Evolutionary conservation across 2,113 vertebrate genomes (phyloP).

Genomic region (Vanacampus margaritifer): DNA sequence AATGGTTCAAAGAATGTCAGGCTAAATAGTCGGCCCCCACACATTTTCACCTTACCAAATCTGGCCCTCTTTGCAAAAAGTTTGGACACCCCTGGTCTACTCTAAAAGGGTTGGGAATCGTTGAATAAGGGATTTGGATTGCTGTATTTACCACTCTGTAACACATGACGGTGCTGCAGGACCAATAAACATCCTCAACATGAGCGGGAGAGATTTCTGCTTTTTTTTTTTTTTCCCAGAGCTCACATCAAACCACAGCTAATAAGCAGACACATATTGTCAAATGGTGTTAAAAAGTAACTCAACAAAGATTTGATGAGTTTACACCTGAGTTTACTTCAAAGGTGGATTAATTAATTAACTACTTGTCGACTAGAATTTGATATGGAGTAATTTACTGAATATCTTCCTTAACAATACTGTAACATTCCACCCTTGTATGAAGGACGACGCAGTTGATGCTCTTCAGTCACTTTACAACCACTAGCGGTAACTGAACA

Average conservation of each 20-base stretch:
- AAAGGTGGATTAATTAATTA: not conserved
- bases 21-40: too few species aligned
- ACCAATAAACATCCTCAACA: not conserved
- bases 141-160: not conserved
- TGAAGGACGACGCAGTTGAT: too few species aligned
- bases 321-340: not conserved
- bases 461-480: too few species aligned
- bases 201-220: not conserved
- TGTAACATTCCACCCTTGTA: not conserved
- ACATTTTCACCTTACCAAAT: too few species aligned
- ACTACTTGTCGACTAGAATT: not conserved
- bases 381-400: not conserved
- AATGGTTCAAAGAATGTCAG: too few species aligned
- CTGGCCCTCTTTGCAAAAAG: too few species aligned
- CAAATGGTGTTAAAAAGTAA: not conserved
- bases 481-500: too few species aligned
- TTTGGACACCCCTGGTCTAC: too few species aligned
- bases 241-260: not conserved
- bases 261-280: not conserved
- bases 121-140: not conserved
- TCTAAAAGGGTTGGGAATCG: too few species aligned
- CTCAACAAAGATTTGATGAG: not conserved
- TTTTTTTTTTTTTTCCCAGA: too few species aligned
- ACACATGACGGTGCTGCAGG: not conserved
- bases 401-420: not conserved